A percentile compares a stretch with the other conserved stretches of the same genome.
Evolutionary conservation across 2,113 vertebrate genomes (phyloP).

Genomic region (Felis chaus): DNA sequence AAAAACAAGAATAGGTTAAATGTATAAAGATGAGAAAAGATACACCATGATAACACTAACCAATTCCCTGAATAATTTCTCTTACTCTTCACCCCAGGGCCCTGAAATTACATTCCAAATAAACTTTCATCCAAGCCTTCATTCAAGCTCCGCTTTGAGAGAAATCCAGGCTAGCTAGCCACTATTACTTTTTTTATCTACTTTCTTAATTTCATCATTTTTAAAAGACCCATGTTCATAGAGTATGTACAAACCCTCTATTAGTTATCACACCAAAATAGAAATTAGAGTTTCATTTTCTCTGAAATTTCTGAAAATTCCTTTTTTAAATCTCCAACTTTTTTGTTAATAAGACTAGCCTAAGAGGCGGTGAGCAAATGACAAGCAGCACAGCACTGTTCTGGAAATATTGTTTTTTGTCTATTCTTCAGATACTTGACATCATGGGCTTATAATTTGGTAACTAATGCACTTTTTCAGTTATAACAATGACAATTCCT

Average conservation of each 20-base stretch:
- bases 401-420: neutral
- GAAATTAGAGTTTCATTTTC: neutral
- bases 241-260: neutral
- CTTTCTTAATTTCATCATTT: neutral
- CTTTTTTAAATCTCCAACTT: neutral
- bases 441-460: neutral
- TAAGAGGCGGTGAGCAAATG: neutral
- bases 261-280: neutral
- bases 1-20: neutral
- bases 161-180: neutral
- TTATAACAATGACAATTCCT: neutral
- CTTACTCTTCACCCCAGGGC: neutral
- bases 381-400: neutral
- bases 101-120: neutral
- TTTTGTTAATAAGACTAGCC: neutral
- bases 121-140: neutral
- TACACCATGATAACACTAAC: neutral
- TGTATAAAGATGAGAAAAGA: neutral
- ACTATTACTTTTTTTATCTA: neutral
- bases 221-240: neutral
- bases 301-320: slow-evolving; percentile 9
- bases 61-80: neutral
- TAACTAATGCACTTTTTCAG: neutral
- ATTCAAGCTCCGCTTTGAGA: neutral
- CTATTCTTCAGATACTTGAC: neutral